Conservation (phyloP, 2,113 vertebrate species). For the Platichthys stellatus region DNA sequence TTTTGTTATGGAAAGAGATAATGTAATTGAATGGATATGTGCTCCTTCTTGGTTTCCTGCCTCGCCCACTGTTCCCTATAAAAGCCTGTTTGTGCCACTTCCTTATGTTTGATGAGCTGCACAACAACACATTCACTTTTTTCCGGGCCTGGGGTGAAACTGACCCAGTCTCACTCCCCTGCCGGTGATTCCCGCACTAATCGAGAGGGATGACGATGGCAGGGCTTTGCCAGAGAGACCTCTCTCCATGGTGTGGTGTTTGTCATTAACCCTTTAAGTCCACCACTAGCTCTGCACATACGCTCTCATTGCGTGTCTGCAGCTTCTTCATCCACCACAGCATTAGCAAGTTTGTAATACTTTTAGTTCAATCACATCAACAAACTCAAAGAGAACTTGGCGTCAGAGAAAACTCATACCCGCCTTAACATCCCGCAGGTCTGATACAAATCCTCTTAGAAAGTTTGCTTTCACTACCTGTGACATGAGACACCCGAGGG, state of each 20-base stretch:
- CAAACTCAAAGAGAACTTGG: conserved; percentile 67
- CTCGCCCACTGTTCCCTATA: conserved; percentile 23
- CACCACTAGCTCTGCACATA: conserved; percentile 69
- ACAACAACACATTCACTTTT: conserved; percentile 16
- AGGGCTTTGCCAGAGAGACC: conserved; percentile 65
- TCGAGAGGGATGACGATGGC: conserved; percentile 39
- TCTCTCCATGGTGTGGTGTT: conserved; percentile 74
- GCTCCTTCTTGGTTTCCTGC: conserved; percentile 29
- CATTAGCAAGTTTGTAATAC: conserved; percentile 9
- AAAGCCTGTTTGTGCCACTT: conserved; percentile 35
- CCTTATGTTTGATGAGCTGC: conserved; percentile 37
- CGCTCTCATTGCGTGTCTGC: conserved; percentile 62
- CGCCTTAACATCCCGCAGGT: conserved; percentile 64
- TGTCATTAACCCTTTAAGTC: conserved; percentile 50
- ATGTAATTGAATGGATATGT: conserved; percentile 44
- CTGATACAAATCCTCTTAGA: conserved; percentile 72
- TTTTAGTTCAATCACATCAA: conserved; percentile 64
- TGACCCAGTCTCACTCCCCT: conserved; percentile 13
- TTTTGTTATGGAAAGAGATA: conserved; percentile 45
- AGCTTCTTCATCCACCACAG: conserved; percentile 55
- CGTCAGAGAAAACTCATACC: conserved; percentile 54
- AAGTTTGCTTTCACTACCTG: conserved; percentile 64
- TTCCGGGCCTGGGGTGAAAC: conserved; percentile 1
- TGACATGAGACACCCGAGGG: conserved; percentile 71
- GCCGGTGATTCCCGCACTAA: conserved; percentile 7